Evolutionary conservation across 1,140 invertebrate genomes (phyloP), one percentile per base, ranked within the genome.

Genomic region (Pogonomyrmex barbatus): DNA sequence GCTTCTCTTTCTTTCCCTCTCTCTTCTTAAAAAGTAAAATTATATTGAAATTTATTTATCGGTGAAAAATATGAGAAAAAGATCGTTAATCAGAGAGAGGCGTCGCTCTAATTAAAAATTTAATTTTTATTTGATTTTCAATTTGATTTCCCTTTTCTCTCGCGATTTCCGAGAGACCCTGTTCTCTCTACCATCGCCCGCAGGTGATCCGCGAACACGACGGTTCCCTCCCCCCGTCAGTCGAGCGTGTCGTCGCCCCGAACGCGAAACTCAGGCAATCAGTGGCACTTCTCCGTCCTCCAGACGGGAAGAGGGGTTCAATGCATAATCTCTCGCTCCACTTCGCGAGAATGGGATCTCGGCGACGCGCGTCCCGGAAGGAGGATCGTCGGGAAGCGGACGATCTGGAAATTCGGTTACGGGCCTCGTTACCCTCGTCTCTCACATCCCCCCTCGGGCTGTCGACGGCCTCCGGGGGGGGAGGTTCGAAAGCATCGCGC

Each of bases 401-500:
- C 85, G 87, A 91, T 90, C 88, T 88, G 91, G 79, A 91, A 91
- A 90, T 91, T 89, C 86, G 87, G 89, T 91, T 91, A 90, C 87
- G 87, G 78, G 90, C 88, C 88, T 92, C 87, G 91, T 91, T 92
- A 90, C 89, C 85, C 85, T 87, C 87, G 87, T 90, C 92, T 89
- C 93, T 86, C 88, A 75, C 81, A 78, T 10, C 24, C 71, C 88
- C 90, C 89, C 50, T 77, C 63, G 45, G 86, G 77, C 62, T 71
- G 73, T 87, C 76, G 75, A 30, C 75, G 42, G 10, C 65, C 63
- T 33, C 56, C 39, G 36, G 36, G 14, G 24, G 36, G 45, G n/a
- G n/a, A n/a, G 86, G 62, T 88, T 90, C 75, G 79, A 88, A 89
- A 87, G 73, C 68, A 42, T 54, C 62, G 4, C 17, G 17, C 36